A percentile compares a stretch with the other conserved stretches of the same genome.
Evolutionary conservation across 2,113 vertebrate species (phyloP).

Genomic region (Delphinapterus leucas): DNA sequence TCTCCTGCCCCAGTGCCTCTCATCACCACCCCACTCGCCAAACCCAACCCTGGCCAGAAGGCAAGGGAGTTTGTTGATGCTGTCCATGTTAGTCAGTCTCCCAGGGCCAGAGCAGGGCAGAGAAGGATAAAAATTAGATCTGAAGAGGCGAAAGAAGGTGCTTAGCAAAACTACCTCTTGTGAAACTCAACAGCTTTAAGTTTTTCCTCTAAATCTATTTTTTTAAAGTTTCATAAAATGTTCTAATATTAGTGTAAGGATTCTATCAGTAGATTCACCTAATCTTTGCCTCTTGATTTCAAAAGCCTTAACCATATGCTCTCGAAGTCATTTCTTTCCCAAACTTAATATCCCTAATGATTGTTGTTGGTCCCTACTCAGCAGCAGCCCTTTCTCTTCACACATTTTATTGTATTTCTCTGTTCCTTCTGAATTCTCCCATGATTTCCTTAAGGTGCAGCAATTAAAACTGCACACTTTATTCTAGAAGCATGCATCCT

Average conservation of each 20-base stretch:
- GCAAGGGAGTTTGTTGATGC: background rate
- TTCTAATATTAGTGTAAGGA: background rate
- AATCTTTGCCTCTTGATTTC: background rate
- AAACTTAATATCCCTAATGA: background rate
- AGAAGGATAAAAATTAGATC: background rate
- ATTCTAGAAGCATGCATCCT: background rate
- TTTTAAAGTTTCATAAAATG: background rate
- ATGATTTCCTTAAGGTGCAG: background rate
- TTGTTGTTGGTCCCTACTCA: background rate
- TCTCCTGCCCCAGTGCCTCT: background rate
- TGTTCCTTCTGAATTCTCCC: background rate
- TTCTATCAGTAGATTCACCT: background rate
- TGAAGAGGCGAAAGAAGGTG: background rate
- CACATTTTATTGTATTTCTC: background rate
- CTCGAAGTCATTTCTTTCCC: background rate
- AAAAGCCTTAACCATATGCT: background rate
- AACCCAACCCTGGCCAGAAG: background rate
- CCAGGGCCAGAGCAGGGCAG: background rate
- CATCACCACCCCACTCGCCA: background rate
- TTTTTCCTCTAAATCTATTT: constrained; percentile 29
- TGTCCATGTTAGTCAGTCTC: background rate
- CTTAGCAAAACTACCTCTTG: background rate
- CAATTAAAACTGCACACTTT: background rate
- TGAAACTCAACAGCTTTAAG: background rate
- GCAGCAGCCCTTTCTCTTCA: background rate